A percentile compares a stretch with the other conserved stretches of the same genome.
Conservation (phyloP, 2,113 vertebrate genomes). For the Odontesthes bonariensis region DNA sequence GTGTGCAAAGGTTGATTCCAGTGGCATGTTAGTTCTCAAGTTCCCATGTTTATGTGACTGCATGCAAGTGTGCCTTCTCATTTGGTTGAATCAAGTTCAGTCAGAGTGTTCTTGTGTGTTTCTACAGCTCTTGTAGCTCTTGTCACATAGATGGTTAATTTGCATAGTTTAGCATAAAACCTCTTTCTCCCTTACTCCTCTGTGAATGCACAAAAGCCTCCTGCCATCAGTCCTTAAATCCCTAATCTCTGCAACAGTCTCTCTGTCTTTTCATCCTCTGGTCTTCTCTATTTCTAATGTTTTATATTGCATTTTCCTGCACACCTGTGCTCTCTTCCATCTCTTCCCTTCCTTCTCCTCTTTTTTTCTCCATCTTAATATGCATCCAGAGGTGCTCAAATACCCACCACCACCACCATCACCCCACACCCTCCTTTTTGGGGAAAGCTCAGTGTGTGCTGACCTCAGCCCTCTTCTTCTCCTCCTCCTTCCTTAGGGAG, state of each 20-base stretch:
- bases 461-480: slow-evolving; percentile 75
- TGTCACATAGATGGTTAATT: slow-evolving; percentile 77
- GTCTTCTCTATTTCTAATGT: slow-evolving; percentile 41
- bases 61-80: slow-evolving; percentile 7
- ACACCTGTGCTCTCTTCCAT: slow-evolving; percentile 46
- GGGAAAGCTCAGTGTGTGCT: slow-evolving; percentile 62
- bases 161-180: slow-evolving; percentile 86
- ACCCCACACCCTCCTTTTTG: slow-evolving; percentile 60
- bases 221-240: slow-evolving; percentile 81
- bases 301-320: slow-evolving; percentile 33
- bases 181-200: slow-evolving; percentile 69
- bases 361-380: slow-evolving; percentile 40
- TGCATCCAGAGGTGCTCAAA: slow-evolving; percentile 62
- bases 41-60: neutral
- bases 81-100: slow-evolving; percentile 60
- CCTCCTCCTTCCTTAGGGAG: slow-evolving; percentile 62
- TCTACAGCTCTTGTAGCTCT: slow-evolving; percentile 72
- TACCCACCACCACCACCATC: too few relatives aligned
- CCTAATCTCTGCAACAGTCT: slow-evolving; percentile 78
- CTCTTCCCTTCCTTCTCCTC: slow-evolving; percentile 38
- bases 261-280: slow-evolving; percentile 51
- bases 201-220: slow-evolving; percentile 80
- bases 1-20: slow-evolving; percentile 31
- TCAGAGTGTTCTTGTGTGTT: slow-evolving; percentile 59
- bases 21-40: neutral